phyloP scores from a whole-genome alignment of 2,888 invertebrate species.

The Heliconius hortense region DNA sequence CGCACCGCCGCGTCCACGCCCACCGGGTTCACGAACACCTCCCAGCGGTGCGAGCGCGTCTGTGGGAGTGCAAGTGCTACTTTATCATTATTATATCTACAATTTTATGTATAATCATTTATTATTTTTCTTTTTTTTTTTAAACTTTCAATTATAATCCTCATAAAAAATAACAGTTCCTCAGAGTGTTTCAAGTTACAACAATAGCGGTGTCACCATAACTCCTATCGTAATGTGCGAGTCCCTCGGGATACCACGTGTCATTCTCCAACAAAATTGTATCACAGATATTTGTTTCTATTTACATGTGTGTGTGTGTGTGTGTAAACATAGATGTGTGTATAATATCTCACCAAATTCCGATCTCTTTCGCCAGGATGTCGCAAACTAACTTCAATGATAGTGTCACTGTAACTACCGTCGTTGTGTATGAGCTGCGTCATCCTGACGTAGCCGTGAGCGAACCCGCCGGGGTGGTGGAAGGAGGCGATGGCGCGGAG shows the following conservation, averaged over 20 bases:
- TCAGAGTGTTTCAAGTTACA: too few relatives aligned
- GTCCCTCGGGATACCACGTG: too few relatives aligned
- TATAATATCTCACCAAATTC: conserved; percentile 83
- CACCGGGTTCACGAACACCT: conserved; percentile 94
- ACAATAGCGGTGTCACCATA: too few relatives aligned
- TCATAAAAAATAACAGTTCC: too few relatives aligned
- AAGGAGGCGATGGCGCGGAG: conserved; percentile 94
- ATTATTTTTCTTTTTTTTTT: too few relatives aligned
- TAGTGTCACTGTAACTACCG: conserved; percentile 93
- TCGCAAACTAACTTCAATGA: conserved; percentile 93
- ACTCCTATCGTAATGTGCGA: too few relatives aligned
- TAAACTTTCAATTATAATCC: too few relatives aligned
- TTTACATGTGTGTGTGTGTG: background rate
- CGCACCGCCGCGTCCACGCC: conserved; percentile 94
- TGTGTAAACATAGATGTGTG: background rate
- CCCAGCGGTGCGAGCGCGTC: conserved; percentile 94
- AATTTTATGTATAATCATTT: too few relatives aligned
- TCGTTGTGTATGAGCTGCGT: conserved; percentile 94
- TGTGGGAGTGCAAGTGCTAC: conserved; percentile 52
- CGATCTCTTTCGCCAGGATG: conserved; percentile 93
- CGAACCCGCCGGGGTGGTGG: conserved; percentile 93
- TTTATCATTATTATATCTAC: too few relatives aligned
- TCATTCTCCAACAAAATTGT: too few relatives aligned
- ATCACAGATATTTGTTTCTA: too few relatives aligned
- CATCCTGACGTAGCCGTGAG: conserved; percentile 93